Base-by-base conservation (phyloP, 2,888 invertebrate genomes). In the Dioctria rufipes region DNA sequence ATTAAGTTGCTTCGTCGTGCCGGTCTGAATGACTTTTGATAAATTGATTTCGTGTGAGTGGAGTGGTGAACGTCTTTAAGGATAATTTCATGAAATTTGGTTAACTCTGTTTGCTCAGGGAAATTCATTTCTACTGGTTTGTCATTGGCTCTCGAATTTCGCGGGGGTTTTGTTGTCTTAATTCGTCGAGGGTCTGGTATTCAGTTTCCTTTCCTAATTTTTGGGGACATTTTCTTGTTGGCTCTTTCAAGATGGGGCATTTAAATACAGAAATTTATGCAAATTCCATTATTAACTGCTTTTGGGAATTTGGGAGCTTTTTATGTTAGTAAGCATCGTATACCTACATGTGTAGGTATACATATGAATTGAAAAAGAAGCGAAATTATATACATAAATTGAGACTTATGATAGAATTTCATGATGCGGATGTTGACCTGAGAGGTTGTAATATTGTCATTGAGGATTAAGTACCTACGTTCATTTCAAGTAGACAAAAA, bases 1-100 rank as follows among this genome's bases (percentile, higher is more conserved):
- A 82, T 82, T 82, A 81, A 82, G 82, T 82, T 82, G 75, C 80
- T 78, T 75, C 61, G 65, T 43, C 80, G 77, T 75, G 61, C 78
- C 65, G 43, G 42, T 61, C 63, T 40, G 61, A 69, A 80, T 82
- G 81, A 82, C 80, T 82, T 82, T 82, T 82, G 82, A 82, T 81
- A 82, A 82, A 82, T 82, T 81, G 82, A 82, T 80, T 82, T 80
- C 69, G 65, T 77, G 69, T 63, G 51, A 82, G 79, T 13, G 51
- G 25, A 63, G 58, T 8, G 63, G 65, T 37, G 65, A 49, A 51
- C 71, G 63, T 65, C 71, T 61, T 69, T 73, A 78, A 60, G 78
- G 80, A 67, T 78, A 78, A 78, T 78, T 78, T 65, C 58, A 49
- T 65, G 54, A 78, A 78, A 78, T 66, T 78, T 65, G 66, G 66